phyloP scores from a whole-genome alignment of 1,140 invertebrate genomes.

The Musca domestica region DNA sequence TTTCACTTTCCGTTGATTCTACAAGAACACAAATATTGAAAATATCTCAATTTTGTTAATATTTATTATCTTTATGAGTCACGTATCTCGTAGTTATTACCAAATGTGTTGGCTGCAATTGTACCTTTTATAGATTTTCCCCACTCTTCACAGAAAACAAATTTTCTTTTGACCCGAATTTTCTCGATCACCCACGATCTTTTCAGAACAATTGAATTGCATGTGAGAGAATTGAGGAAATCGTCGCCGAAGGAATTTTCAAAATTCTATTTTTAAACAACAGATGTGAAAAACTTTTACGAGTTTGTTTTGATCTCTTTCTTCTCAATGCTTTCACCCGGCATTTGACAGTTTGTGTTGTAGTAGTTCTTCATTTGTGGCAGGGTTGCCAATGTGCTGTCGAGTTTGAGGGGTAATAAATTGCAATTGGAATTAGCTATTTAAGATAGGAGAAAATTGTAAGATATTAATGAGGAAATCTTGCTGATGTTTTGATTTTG shows the following conservation, averaged over 20 bases:
- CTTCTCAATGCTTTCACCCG: not conserved
- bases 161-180: slow-evolving; percentile 1
- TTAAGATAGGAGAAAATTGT: too few species aligned
- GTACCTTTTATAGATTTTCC: not conserved
- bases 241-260: not conserved
- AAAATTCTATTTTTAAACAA: slow-evolving; percentile 21
- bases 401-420: too few species aligned
- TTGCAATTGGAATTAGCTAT: too few species aligned
- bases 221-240: not conserved
- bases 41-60: too few species aligned
- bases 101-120: not conserved
- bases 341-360: not conserved
- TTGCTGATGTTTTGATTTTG: too few species aligned
- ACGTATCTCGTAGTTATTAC: not conserved
- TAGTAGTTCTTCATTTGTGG: too few species aligned
- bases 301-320: not conserved
- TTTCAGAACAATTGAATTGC: slow-evolving; percentile 1
- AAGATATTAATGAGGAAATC: too few species aligned
- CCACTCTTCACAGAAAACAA: not conserved
- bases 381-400: too few species aligned
- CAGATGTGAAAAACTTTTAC: not conserved
- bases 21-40: too few species aligned
- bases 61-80: slow-evolving; percentile 3
- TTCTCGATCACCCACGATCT: slow-evolving; percentile 17
- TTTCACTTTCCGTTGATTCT: not conserved